These are phyloP conservation scores for Nomia melanderi DNA, from an alignment of 1,140 invertebrate species.

Conservation along the genomic window DNA sequence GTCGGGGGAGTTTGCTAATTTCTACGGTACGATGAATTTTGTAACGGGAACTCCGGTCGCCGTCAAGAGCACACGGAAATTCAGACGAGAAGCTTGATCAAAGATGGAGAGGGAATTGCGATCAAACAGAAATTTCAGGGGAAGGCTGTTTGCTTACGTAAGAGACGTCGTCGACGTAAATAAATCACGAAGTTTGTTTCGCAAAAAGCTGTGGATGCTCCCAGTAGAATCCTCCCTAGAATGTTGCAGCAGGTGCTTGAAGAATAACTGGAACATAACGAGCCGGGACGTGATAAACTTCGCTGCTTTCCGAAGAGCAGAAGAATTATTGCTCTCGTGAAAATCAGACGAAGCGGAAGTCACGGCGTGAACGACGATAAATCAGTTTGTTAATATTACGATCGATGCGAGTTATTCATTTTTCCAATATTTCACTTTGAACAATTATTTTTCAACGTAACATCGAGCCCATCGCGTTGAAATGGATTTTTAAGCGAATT, in stretches of 20 bases:
- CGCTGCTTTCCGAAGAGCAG: constrained; percentile 6
- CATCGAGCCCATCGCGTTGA: no score
- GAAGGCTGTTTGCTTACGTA: background rate
- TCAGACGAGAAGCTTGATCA: background rate
- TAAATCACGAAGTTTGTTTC: constrained; percentile 26
- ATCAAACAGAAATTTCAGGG: background rate
- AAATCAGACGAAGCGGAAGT: constrained; percentile 14
- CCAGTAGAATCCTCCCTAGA: background rate
- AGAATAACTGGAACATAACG: constrained; percentile 12
- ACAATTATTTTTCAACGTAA: no score
- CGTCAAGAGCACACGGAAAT: no score
- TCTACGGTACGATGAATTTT: no score
- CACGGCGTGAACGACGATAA: constrained; percentile 1
- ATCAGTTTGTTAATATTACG: constrained; percentile 12
- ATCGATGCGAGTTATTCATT: no score
- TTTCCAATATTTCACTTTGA: background rate
- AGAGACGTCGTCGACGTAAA: background rate
- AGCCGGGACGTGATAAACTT: constrained; percentile 14
- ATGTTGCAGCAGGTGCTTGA: constrained; percentile 12
- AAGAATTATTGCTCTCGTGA: constrained; percentile 27
- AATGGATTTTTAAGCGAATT: no score
- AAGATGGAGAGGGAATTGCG: background rate
- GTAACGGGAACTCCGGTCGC: background rate
- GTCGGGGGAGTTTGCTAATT: no score
- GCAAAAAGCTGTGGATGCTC: background rate